Base-by-base conservation (phyloP, 2,797 vertebrate species). In the Lutjanus argentimaculatus region DNA sequence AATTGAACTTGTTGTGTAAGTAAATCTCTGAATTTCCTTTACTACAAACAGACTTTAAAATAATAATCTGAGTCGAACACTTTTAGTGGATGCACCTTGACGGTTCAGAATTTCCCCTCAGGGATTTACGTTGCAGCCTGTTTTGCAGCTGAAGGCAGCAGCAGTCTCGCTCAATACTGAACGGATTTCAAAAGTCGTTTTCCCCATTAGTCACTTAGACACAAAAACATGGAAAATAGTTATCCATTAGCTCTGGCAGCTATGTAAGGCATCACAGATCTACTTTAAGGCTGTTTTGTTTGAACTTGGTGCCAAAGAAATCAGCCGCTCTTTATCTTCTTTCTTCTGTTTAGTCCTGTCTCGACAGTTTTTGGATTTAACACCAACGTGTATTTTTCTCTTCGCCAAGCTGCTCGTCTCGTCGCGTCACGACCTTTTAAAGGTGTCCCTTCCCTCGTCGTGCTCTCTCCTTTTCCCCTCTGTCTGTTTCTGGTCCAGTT, bases 401-500 rank as follows among this genome's bases (percentile, higher is more conserved):
- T 64, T 55, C 15, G 21, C 49, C 25, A 25, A 53, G 63, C 58
- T 48, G 67, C 14, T 73, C 43, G 7, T 79, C 72, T 58, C 22
- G 0, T 71, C 61, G 2, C n/a, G 0, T 40, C 46, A 3, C 57
- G 61, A 81, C 82, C 80, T 77, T 90, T 78, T 8, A 73, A 70
- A 77, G 83, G 80, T 71, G 61, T 81, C 63, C 66, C 84, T 48
- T 51, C 74, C 53, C 65, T 42, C 15, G 10, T 9, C 11, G 0
- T 4, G 13, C 67, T 77, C 2, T 5, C 55, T 82, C 55, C 76
- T 48, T 22, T 36, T 30, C 68, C 68, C 59, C 67, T 81, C 79
- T 55, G 51, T 82, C 65, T 67, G 72, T 86, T 86, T 88, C 81
- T 86, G 80, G 86, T 90, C 85, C 83, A 78, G 9, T 83, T 88